These are phyloP conservation scores for Microhierax caerulescens DNA, from an alignment of 2,797 vertebrate species.

Conservation along the genomic window DNA sequence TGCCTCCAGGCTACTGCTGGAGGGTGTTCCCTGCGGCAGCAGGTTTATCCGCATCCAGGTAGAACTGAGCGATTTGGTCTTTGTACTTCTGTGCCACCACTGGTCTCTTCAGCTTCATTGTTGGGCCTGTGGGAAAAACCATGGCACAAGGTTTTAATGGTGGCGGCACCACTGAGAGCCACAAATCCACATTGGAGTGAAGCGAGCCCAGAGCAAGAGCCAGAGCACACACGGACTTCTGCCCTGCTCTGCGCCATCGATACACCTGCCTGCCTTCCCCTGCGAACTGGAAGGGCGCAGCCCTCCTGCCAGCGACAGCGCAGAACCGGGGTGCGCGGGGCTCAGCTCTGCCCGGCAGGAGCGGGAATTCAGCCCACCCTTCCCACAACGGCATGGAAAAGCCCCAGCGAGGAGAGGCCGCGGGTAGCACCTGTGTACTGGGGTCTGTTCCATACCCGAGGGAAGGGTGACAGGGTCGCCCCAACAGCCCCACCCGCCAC, in stretches of 20 bases:
- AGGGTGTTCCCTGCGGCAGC: background rate
- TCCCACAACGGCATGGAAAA: rapidly evolving
- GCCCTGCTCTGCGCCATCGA: background rate
- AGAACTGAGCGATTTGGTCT: slow-evolving; percentile 84
- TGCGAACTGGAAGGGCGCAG: rapidly evolving
- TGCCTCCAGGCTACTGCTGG: background rate
- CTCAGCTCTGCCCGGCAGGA: background rate
- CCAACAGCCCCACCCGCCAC: background rate
- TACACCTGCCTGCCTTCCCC: too few relatives aligned
- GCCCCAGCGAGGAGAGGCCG: rapidly evolving
- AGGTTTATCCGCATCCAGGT: background rate
- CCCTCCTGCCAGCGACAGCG: rapidly evolving
- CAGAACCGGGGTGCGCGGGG: rapidly evolving
- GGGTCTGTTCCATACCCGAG: rapidly evolving
- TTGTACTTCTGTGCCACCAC: slow-evolving; percentile 87
- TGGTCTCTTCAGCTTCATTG: slow-evolving; percentile 88
- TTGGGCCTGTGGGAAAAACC: slow-evolving; percentile 79
- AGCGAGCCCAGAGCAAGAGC: background rate
- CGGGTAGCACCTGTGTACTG: rapidly evolving
- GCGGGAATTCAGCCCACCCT: background rate
- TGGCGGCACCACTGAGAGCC: rapidly evolving
- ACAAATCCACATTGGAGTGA: rapidly evolving
- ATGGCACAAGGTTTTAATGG: rapidly evolving
- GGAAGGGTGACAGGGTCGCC: rapidly evolving
- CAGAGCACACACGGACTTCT: rapidly evolving